These are phyloP conservation scores for Podiceps cristatus DNA, from an alignment of 2,113 vertebrate species.

Conservation along the genomic window DNA sequence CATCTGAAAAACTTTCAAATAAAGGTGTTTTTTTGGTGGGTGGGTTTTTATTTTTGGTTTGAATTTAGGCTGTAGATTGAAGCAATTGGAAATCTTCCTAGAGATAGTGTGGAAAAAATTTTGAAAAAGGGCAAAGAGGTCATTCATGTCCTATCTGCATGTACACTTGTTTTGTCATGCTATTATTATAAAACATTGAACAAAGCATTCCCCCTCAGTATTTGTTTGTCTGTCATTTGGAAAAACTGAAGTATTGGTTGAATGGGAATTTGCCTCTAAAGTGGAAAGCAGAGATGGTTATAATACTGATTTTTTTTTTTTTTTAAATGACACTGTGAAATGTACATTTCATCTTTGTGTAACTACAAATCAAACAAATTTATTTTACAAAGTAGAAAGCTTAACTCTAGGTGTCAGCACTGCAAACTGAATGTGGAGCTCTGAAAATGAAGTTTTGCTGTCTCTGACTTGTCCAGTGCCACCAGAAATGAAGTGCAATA, in stretches of 20 bases:
- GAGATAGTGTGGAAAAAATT: background rate
- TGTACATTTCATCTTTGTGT: background rate
- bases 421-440: conserved; percentile 44
- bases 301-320: background rate
- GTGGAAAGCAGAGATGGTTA: background rate
- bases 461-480: background rate
- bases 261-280: background rate
- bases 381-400: conserved; percentile 1
- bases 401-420: conserved; percentile 70
- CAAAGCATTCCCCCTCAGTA: background rate
- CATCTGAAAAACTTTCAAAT: background rate
- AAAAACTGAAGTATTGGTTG: background rate
- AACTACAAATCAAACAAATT: conserved; percentile 13
- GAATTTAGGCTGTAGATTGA: background rate
- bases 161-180: background rate
- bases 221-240: background rate
- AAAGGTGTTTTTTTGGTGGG: background rate
- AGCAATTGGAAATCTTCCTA: background rate
- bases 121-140: background rate
- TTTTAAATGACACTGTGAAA: background rate
- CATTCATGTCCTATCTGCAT: background rate
- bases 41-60: background rate
- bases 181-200: background rate
- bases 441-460: conserved; percentile 40
- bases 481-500: conserved; percentile 26